phyloP scores from a whole-genome alignment of 1,140 invertebrate genomes.

The Drosophila ogumai region DNA sequence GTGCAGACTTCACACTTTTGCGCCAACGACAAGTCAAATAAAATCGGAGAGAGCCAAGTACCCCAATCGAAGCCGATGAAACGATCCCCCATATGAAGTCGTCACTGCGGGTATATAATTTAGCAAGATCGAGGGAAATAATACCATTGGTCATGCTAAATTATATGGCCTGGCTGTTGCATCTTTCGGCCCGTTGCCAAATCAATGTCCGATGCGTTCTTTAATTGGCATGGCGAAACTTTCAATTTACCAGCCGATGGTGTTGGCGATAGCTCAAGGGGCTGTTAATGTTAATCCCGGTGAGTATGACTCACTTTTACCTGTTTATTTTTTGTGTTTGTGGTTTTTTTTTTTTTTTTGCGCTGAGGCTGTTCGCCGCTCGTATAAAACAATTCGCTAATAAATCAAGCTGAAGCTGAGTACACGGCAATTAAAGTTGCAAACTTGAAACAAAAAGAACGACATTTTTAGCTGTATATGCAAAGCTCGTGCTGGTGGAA shows the following conservation, averaged over 20 bases:
- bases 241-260: constrained; percentile 72
- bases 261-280: constrained; percentile 68
- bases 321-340: constrained; percentile 41
- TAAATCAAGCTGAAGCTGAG: constrained; percentile 75
- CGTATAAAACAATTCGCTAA: constrained; percentile 79
- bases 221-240: constrained; percentile 68
- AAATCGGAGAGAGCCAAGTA: constrained; percentile 1
- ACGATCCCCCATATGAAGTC: constrained; percentile 57
- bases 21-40: constrained; percentile 45
- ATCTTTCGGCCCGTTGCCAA: constrained; percentile 47
- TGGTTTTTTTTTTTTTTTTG: constrained; percentile 14
- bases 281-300: constrained; percentile 64
- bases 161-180: constrained; percentile 47
- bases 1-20: constrained; percentile 77
- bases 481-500: constrained; percentile 64
- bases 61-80: constrained; percentile 19
- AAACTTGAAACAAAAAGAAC: constrained; percentile 70
- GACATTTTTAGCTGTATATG: constrained; percentile 60
- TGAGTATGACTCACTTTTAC: constrained; percentile 60
- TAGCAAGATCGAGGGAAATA: constrained; percentile 54
- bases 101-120: constrained; percentile 67
- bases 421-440: constrained; percentile 84
- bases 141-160: constrained; percentile 77
- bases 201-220: constrained; percentile 62
- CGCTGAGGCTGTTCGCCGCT: constrained; percentile 13